These are phyloP conservation scores for Umimayanthus chanpuru DNA, from an alignment of 92 coral and sea anemone genomes.

Conservation along the genomic window DNA sequence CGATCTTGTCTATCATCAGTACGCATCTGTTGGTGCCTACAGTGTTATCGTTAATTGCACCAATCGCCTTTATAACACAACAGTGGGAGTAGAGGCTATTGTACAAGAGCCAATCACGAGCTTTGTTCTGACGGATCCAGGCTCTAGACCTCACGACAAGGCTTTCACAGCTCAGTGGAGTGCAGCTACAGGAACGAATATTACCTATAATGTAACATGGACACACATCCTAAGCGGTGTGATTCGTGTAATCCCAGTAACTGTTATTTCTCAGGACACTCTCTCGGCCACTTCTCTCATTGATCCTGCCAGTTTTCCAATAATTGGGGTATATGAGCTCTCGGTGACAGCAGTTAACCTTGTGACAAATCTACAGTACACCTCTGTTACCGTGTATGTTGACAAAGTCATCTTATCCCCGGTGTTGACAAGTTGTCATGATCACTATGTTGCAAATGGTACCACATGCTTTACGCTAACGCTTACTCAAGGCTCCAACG, in stretches of 20 bases:
- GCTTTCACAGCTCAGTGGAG: slow-evolving; percentile 51
- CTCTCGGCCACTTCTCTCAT: slow-evolving; percentile 47
- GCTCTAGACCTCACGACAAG: slow-evolving; percentile 55
- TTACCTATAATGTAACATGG: slow-evolving; percentile 69
- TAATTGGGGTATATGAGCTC: slow-evolving; percentile 66
- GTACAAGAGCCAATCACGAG: slow-evolving; percentile 74
- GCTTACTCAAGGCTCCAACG: slow-evolving; percentile 78
- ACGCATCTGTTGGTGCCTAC: slow-evolving; percentile 67
- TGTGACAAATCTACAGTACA: slow-evolving; percentile 68
- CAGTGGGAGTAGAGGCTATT: slow-evolving; percentile 58
- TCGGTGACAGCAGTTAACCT: slow-evolving; percentile 73
- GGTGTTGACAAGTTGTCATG: slow-evolving; percentile 22
- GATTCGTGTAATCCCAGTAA: slow-evolving; percentile 17
- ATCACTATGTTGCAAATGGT: slow-evolving; percentile 50
- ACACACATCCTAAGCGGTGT: slow-evolving; percentile 36
- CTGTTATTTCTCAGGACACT: slow-evolving; percentile 32
- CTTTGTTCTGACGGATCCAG: slow-evolving; percentile 48
- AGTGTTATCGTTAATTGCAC: slow-evolving; percentile 64
- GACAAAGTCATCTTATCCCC: slow-evolving; percentile 71
- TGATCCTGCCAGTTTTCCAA: slow-evolving; percentile 40
- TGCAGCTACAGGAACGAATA: slow-evolving; percentile 68
- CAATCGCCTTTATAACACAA: slow-evolving; percentile 82
- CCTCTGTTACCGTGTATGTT: slow-evolving; percentile 50
- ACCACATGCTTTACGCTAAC: slow-evolving; percentile 55
- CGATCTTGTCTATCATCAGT: slow-evolving; percentile 58